These are phyloP conservation scores for Gymnothorax javanicus DNA, from an alignment of 2,797 vertebrate genomes.

Conservation along the genomic window DNA sequence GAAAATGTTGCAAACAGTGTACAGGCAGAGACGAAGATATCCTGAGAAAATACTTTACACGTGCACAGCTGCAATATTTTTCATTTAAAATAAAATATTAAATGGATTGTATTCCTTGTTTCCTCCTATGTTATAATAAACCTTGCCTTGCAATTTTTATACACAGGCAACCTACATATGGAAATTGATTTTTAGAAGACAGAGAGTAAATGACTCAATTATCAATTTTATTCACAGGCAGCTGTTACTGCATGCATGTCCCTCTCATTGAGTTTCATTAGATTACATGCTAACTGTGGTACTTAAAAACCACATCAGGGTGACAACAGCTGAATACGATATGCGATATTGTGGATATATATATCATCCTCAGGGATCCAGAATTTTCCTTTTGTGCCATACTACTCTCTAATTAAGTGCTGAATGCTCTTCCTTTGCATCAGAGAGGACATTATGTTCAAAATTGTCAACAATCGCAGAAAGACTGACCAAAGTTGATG, in stretches of 20 bases:
- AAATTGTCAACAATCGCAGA: neutral
- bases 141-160: slow-evolving; percentile 11
- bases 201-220: slow-evolving; percentile 6
- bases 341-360: neutral
- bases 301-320: neutral
- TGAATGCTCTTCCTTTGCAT: neutral
- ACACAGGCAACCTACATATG: neutral
- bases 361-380: slow-evolving; percentile 10
- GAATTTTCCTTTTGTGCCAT: neutral
- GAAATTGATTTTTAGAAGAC: slow-evolving; percentile 4
- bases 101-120: neutral
- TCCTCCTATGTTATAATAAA: neutral
- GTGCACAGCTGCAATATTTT: neutral
- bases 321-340: neutral
- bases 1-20: slow-evolving; percentile 15
- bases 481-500: neutral
- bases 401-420: neutral
- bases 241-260: neutral
- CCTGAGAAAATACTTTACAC: neutral
- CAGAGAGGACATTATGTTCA: neutral
- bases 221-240: neutral
- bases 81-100: slow-evolving; percentile 5
- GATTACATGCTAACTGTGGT: neutral
- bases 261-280: neutral
- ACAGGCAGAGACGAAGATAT: slow-evolving; percentile 14